Base-by-base conservation (phyloP, 1,140 invertebrate species). In the Octopus bimaculoides region DNA sequence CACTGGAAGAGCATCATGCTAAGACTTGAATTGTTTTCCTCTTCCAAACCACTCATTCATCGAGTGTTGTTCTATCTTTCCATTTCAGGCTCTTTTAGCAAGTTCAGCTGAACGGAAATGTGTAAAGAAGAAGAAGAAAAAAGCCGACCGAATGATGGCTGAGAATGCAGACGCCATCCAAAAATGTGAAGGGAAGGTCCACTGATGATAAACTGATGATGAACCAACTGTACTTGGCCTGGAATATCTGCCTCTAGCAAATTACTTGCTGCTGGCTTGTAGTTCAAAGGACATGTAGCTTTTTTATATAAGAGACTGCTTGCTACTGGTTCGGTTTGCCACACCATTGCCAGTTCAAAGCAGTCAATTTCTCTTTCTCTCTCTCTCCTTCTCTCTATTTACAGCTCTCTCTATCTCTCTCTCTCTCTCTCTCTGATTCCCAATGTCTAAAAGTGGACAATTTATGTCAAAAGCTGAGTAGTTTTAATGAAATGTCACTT, bases 41-140 rank as follows among this genome's bases (percentile, higher is more conserved):
- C 26, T 6, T 53, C 17, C 71, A 54, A 54, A 81, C n/a, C 10
- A 69, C 26, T 78, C 54, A 52, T 75, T 41, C 26, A 41, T 41
- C 26, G 3, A 41, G 26, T 2, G 55, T 66, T 82, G 75, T 71
- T 52, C 9, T 79, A 75, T 82, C 78, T 79, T 17, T 77, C 4
- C 84, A 84, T 91, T 91, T 54, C 88, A 95, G 94, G 90, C 92
- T 81, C 91, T 96, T 71, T 90, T 97, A 78, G 93, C 93, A 84
- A 91, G 92, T 82, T 94, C 95, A 17, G 94, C 94, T 76, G 94
- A 93, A 84, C 92, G 93, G 53, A 96, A 95, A 89, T 91, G 94
- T 7, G 94, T 93, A 12, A 90, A 90, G 83, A 96, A 96, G 90
- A 96, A 96, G 93, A 96, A 96, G 93, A 97, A 96, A 93, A 95